These are phyloP conservation scores for Rhingia campestris DNA, from an alignment of 2,888 invertebrate species.

Conservation along the genomic window DNA sequence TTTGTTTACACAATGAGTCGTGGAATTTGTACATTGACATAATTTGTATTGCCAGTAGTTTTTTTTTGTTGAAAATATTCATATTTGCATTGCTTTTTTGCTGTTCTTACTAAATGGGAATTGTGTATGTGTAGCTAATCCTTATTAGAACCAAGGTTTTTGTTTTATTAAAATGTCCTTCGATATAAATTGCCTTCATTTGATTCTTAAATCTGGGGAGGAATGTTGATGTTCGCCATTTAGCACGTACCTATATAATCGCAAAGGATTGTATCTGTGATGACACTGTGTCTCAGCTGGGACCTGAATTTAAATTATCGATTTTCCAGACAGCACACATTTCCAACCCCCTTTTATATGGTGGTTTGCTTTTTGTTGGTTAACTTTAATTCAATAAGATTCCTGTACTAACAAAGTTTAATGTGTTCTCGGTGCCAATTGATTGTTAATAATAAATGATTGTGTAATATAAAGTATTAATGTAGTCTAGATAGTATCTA, in stretches of 20 bases:
- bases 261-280: background rate
- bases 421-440: slow-evolving; percentile 1
- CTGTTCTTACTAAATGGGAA: background rate
- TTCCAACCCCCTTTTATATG: slow-evolving; percentile 8
- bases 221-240: background rate
- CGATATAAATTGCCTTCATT: background rate
- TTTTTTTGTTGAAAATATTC: background rate
- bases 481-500: background rate
- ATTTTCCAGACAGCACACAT: slow-evolving; percentile 36
- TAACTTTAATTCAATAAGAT: slow-evolving; percentile 44
- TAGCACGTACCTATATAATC: background rate
- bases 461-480: slow-evolving; percentile 19
- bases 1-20: slow-evolving; percentile 18
- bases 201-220: background rate
- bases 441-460: slow-evolving; percentile 26
- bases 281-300: slow-evolving; percentile 36
- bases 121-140: slow-evolving; percentile 21
- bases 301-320: slow-evolving; percentile 32
- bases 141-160: background rate
- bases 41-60: slow-evolving; percentile 35
- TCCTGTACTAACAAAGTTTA: background rate
- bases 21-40: slow-evolving; percentile 28
- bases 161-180: background rate
- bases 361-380: background rate
- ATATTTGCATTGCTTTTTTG: slow-evolving; percentile 9